These are phyloP conservation scores for Drosophila lutescens DNA, from an alignment of 2,888 invertebrate species.

Conservation along the genomic window DNA sequence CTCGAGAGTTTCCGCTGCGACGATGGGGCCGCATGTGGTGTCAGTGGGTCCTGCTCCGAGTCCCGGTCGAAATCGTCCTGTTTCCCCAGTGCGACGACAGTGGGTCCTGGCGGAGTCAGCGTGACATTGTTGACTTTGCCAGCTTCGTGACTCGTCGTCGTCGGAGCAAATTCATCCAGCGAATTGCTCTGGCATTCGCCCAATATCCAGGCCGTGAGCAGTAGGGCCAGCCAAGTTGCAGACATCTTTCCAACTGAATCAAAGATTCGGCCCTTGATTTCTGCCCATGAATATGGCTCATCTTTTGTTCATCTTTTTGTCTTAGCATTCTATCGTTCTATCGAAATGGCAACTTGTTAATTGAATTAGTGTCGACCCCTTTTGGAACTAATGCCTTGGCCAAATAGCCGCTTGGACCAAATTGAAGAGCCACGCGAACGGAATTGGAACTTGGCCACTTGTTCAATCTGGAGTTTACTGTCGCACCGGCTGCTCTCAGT, in stretches of 20 bases:
- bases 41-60: conserved; percentile 37
- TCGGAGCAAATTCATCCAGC: conserved; percentile 45
- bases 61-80: conserved; percentile 20
- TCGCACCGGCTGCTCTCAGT: conserved; percentile 46
- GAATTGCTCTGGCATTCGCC: conserved; percentile 35
- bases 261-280: conserved; percentile 35
- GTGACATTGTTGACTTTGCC: conserved; percentile 59
- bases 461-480: conserved; percentile 10
- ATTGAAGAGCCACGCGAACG: conserved; percentile 56
- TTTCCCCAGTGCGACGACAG: conserved; percentile 9
- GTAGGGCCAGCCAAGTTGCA: conserved; percentile 45
- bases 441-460: conserved; percentile 8
- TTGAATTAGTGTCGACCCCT: conserved; percentile 72
- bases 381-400: conserved; percentile 50
- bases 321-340: conserved; percentile 19
- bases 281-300: neutral
- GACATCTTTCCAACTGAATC: conserved; percentile 65
- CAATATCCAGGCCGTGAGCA: conserved; percentile 24
- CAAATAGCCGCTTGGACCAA: conserved; percentile 52
- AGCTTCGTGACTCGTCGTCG: conserved; percentile 31
- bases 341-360: conserved; percentile 61
- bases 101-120: conserved; percentile 51
- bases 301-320: conserved; percentile 8
- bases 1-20: conserved; percentile 71
- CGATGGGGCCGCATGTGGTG: conserved; percentile 59